Base-by-base conservation (phyloP, 1,140 invertebrate species). In the Papilio polyxenes region DNA sequence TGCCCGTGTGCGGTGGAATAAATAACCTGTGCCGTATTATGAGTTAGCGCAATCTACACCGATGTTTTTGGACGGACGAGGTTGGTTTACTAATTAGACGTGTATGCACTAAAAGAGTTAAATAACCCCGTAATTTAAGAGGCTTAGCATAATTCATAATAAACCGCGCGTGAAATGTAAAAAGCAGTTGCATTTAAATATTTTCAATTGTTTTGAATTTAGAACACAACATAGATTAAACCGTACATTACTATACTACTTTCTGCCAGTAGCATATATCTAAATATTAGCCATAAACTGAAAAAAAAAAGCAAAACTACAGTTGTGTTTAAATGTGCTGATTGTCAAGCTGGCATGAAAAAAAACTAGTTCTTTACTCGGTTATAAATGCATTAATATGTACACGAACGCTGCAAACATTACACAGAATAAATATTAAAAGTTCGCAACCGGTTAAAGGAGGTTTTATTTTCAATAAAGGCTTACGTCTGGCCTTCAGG, bases 51-150 rank as follows among this genome's bases (percentile, higher is more conserved):
- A 83, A 85, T 82, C 82, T 81, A 83, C 84, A 77, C 85, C 89
- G 90, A 93, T 93, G 92, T 93, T 92, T 89, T 87, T 93, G 86
- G 92, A 93, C 91, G 92, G 92, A 82, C 86, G 89, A 90, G 92
- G 92, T 93, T 88, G 85, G 89, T 88, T 83, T 83, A 78, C n/a
- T 81, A 51, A 77, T 53, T 77, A 77, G 75, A 23, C 11, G 10
- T n/a, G 74, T 75, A 48, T 49, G 75, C 49, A 77, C 44, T 77
- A 56, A 77, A 77, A 77, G 20, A 77, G 49, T 53, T 77, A 77
- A 53, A 56, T 77, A 77, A 77, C 75, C 44, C 20, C 44, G 49
- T 77, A 77, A 77, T 53, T 77, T 77, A 77, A 77, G 75, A 15
- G 75, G 31, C 49, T 77, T n/a, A 48, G 48, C 44, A 51, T 49